Evolutionary conservation across 35 echinoderm and acorn worm species (phyloP).

Genomic region (Lytechinus variegatus): DNA sequence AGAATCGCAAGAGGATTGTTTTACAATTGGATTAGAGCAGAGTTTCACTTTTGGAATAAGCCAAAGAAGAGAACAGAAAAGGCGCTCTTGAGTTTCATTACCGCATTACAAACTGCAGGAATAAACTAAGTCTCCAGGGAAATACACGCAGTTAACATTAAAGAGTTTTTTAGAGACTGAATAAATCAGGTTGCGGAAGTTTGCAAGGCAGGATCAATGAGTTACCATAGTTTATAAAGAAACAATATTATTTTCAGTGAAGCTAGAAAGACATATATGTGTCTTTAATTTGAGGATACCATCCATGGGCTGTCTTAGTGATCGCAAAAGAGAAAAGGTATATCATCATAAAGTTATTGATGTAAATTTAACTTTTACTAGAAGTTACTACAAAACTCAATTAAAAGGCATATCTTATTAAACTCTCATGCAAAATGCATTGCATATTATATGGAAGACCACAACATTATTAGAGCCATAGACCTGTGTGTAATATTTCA

Average conservation of each 20-base stretch:
- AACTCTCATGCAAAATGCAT: too few relatives aligned
- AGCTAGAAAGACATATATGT: constrained; percentile 26
- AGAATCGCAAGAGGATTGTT: neutral
- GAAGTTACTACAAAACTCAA: too few relatives aligned
- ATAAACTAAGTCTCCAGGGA: neutral
- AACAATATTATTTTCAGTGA: neutral
- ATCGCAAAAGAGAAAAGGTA: constrained; percentile 40
- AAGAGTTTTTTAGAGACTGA: neutral
- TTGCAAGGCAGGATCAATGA: neutral
- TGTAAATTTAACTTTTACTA: too few relatives aligned
- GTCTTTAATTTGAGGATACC: neutral
- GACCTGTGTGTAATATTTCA: too few relatives aligned
- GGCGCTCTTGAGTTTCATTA: neutral
- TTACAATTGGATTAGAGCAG: neutral
- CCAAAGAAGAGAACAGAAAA: neutral
- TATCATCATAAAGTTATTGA: neutral
- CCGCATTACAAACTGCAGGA: neutral
- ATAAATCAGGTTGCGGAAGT: neutral
- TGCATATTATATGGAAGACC: too few relatives aligned
- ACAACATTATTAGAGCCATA: too few relatives aligned
- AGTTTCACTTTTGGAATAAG: neutral
- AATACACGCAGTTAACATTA: neutral
- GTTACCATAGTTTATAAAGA: neutral
- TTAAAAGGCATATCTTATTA: too few relatives aligned
- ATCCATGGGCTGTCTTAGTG: constrained; percentile 35